Evolutionary conservation across 1,140 invertebrate genomes (phyloP), one percentile per base, ranked within the genome.

Genomic region (Drosophila repleta): DNA sequence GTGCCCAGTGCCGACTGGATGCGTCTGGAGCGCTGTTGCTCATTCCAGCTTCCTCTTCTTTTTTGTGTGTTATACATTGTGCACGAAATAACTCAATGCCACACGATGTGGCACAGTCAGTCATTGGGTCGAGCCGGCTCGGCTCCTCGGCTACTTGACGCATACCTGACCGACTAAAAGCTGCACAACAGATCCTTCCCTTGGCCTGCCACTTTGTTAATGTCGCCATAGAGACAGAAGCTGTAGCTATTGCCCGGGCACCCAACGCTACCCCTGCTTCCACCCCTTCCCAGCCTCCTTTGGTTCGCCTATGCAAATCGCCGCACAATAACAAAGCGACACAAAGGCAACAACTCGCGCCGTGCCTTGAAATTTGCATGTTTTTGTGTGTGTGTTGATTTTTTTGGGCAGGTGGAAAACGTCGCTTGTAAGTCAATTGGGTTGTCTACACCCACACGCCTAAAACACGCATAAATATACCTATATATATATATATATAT

Each of bases 181-280:
- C 70, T 61, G 17, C 45, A 39, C 48, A 49, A 26, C 46, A 26
- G 13, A 26, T 3, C 39, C 26, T 43, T 26, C 26, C 61, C 58
- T 45, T 4, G 43, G 52, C 72, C 32, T 26, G 32, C 56, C 64
- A 74, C 70, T 45, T 66, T 78, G 83, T 74, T 88, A 88, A 87
- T 87, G 82, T 87, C 82, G 76, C 82, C 82, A 87, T 88, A 71
- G 82, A 82, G 82, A 87, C 82, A 60, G 43, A 26, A 65, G 61
- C 69, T 52, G 55, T 45, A 66, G 72, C 58, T 37, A n/a, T 11
- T 53, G 62, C 55, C 46, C 46, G 61, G 37, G 58, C 43, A 37
- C 17, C 18, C 43, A 24, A 26, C 18, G 18, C 56, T 5, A 1
- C 15, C 18, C 0, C 56, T 6, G 5, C 17, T 3, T 0, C 1